Evolutionary conservation across 2,888 invertebrate genomes (phyloP), one percentile per base, ranked within the genome.

Genomic region (Melolontha melolontha): DNA sequence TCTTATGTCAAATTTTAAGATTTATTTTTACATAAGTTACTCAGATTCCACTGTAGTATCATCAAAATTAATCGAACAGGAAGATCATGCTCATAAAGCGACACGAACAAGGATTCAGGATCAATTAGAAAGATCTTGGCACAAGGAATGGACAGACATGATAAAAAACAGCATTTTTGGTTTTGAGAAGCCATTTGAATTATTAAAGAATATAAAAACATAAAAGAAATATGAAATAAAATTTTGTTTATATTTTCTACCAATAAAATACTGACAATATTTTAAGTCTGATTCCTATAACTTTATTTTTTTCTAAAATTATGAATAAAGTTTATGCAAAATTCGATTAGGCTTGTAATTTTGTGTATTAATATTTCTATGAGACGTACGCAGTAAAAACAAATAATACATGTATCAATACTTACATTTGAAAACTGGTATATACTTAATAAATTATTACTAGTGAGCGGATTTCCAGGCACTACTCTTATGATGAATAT

Each of bases 51-150:
- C 76, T 6, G 73, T 77, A 34, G 74, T 74, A 4, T 76, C 77
- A 71, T 72, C 75, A 39, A 81, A 80, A 59, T 72, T 76, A 51
- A 74, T 81, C 27, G 75, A 79, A 67, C 73, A 81, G 67, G 79
- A 81, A 66, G 81, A 82, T 73, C 79, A 81, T 64, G 76, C 82
- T 50, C 79, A 80, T 64, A 82, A 82, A 73, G 79, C 81, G 0
- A 82, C 82, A 0, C 80, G 80, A 74, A 79, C 80, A 6, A 75
- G 83, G 54, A 79, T 83, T 68, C 84, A 83, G 69, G 83, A 84
- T 73, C 82, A 81, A 64, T 67, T 84, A 72, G 83, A 84, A 73
- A 73, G 76, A 47, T 81, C 82, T 10, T 84, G 84, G 84, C 83
- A 84, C 66, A 74, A 77, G 22, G 83, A 83, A 70, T 84, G 84